A percentile compares a stretch with the other conserved stretches of the same genome.
phyloP scores from a whole-genome alignment of 2,888 invertebrate genomes.

The Noctua janthina region DNA sequence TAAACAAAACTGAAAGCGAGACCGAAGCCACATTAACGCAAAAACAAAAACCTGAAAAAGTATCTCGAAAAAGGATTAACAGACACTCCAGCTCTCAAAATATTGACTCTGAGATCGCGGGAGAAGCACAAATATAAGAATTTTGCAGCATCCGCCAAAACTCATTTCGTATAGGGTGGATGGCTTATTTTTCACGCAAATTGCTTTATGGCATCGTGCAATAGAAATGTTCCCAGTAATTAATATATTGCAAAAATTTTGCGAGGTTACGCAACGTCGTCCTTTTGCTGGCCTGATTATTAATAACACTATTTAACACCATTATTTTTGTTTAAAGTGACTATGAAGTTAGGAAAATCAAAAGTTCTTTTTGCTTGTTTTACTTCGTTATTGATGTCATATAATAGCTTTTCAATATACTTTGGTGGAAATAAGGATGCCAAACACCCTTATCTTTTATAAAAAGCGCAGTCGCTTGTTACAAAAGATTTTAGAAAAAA shows the following conservation, averaged over 20 bases:
- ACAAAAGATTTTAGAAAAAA: background rate
- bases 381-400: background rate
- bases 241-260: constrained; percentile 41
- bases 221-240: constrained; percentile 36
- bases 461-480: background rate
- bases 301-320: background rate
- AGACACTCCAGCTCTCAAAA: constrained; percentile 58
- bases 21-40: constrained; percentile 44
- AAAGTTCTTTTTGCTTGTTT: background rate
- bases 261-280: constrained; percentile 5
- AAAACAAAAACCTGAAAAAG: constrained; percentile 54
- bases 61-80: constrained; percentile 59
- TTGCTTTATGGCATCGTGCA: constrained; percentile 55
- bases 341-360: background rate
- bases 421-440: background rate
- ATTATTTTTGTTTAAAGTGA: background rate
- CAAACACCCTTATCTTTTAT: background rate
- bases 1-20: constrained; percentile 45
- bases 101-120: constrained; percentile 58
- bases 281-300: background rate
- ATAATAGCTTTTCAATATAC: background rate
- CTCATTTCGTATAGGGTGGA: constrained; percentile 52
- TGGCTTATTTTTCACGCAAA: constrained; percentile 62
- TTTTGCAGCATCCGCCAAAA: constrained; percentile 41
- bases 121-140: constrained; percentile 58